Evolutionary conservation across 2,113 vertebrate genomes (phyloP).

Genomic region (Istiophorus platypterus): DNA sequence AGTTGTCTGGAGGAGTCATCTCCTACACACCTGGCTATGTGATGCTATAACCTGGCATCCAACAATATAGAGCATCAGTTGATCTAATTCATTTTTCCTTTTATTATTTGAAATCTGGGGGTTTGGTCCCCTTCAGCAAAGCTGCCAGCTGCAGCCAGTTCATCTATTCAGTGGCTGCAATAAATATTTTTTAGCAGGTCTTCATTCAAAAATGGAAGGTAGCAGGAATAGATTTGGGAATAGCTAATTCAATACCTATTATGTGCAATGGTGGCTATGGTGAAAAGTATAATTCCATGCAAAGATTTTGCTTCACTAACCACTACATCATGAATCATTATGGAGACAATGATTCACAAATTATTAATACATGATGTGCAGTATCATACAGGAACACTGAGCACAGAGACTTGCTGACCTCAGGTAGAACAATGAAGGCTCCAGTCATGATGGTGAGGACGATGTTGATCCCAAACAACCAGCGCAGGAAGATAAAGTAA

Average conservation of each 20-base stretch:
- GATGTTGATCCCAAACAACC: slow-evolving; percentile 98
- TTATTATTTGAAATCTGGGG: neutral
- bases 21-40: no score
- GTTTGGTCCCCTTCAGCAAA: no score
- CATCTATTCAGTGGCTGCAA: neutral
- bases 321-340: neutral
- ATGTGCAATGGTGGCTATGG: neutral
- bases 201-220: neutral
- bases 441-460: slow-evolving; percentile 96
- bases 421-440: slow-evolving; percentile 96
- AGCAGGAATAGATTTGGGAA: neutral
- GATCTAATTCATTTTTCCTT: neutral
- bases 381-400: neutral
- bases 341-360: neutral
- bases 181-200: neutral
- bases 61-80: no score
- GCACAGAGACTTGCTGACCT: slow-evolving; percentile 84
- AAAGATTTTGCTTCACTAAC: neutral
- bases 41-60: no score
- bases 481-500: slow-evolving; percentile 98
- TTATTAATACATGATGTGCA: neutral
- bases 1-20: no score
- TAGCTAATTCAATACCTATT: neutral
- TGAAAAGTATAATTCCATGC: no score
- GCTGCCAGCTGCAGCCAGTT: neutral